Conservation (phyloP, 2,113 vertebrate genomes). For the Protobothrops flavoviridis region DNA sequence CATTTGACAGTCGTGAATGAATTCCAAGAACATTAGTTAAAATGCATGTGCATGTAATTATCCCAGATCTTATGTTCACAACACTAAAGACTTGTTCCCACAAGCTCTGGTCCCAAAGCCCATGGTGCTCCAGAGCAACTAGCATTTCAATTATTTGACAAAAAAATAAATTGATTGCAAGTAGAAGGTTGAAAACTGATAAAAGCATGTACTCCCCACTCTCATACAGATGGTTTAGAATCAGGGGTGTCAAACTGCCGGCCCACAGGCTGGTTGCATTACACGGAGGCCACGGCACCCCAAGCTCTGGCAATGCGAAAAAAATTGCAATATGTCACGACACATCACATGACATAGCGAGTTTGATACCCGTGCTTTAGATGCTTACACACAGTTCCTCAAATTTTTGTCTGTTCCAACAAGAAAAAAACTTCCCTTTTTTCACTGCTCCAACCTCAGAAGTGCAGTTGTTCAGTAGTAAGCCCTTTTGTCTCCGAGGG, state of each 20-base stretch:
- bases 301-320: too few species aligned
- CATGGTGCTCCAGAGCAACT: not conserved
- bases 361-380: not conserved
- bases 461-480: not conserved
- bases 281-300: too few species aligned
- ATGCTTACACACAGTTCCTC: not conserved
- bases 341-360: too few species aligned
- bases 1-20: not conserved
- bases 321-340: too few species aligned
- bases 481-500: not conserved
- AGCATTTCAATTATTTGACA: not conserved
- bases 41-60: not conserved
- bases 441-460: not conserved
- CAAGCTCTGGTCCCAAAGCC: not conserved
- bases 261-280: too few species aligned
- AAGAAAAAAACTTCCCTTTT: not conserved
- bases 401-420: not conserved
- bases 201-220: not conserved
- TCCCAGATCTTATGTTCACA: not conserved
- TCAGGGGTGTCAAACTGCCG: too few species aligned
- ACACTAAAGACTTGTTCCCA: not conserved
- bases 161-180: not conserved
- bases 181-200: not conserved
- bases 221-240: not conserved
- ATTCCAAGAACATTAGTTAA: not conserved